phyloP scores from a whole-genome alignment of 2,888 invertebrate genomes.

The Drosophila anomelani region DNA sequence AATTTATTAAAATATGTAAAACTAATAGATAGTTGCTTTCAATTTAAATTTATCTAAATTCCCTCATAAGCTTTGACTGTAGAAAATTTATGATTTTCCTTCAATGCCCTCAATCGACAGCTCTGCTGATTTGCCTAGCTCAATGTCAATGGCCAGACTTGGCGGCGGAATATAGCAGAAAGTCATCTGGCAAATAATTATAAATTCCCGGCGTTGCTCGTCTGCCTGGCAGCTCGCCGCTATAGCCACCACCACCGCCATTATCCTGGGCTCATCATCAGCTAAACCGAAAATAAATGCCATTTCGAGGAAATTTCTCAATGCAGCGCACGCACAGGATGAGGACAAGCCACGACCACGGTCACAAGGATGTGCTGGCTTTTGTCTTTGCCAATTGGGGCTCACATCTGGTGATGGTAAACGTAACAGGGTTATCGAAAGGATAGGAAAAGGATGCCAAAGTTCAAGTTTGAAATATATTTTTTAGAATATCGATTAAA shows the following conservation, averaged over 20 bases:
- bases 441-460: too few relatives aligned
- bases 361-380: constrained; percentile 32
- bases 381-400: constrained; percentile 57
- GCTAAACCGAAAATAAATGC: constrained; percentile 48
- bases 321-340: constrained; percentile 67
- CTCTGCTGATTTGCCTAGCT: constrained; percentile 50
- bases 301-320: constrained; percentile 47
- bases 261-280: constrained; percentile 55
- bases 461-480: background rate
- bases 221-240: constrained; percentile 15
- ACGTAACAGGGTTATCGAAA: background rate
- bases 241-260: constrained; percentile 15
- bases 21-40: background rate
- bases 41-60: background rate
- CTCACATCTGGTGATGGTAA: constrained; percentile 52
- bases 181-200: constrained; percentile 63
- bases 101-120: background rate
- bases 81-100: background rate
- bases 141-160: constrained; percentile 59
- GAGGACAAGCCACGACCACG: constrained; percentile 18
- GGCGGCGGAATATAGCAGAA: constrained; percentile 10
- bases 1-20: background rate
- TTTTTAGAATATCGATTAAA: background rate
- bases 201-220: constrained; percentile 49
- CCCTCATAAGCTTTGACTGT: background rate